Percentiles rank a stretch among this genome's conserved stretches.
These are phyloP conservation scores for Atractosteus spatula DNA, from an alignment of 2,113 vertebrate species.

Conservation along the genomic window DNA sequence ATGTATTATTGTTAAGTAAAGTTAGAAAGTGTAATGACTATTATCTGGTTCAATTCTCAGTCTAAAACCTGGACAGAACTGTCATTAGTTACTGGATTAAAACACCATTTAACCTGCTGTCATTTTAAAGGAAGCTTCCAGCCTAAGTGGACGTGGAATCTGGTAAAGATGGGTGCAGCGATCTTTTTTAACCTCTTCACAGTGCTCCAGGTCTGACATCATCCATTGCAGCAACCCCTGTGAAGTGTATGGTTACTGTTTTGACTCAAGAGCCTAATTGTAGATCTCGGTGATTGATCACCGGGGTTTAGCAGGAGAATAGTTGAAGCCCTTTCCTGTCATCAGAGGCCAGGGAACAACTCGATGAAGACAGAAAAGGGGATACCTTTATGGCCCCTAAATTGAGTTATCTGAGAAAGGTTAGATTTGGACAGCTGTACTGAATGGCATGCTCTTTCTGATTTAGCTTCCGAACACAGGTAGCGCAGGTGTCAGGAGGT, in stretches of 20 bases:
- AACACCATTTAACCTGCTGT: too few species aligned
- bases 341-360: slow-evolving; percentile 42
- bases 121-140: too few species aligned
- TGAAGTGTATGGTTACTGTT: slow-evolving; percentile 68
- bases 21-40: too few species aligned
- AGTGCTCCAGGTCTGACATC: slow-evolving; percentile 62
- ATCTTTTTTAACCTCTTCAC: too few species aligned
- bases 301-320: slow-evolving; percentile 47
- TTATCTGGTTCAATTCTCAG: too few species aligned
- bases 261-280: slow-evolving; percentile 73
- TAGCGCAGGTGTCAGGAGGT: slow-evolving; percentile 59
- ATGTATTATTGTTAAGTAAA: too few species aligned
- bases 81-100: too few species aligned
- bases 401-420: slow-evolving; percentile 38
- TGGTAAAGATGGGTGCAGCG: too few species aligned
- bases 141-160: too few species aligned
- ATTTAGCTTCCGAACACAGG: slow-evolving; percentile 34
- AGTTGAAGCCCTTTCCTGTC: slow-evolving; percentile 48
- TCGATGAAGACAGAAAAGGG: slow-evolving; percentile 32
- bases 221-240: slow-evolving; percentile 41
- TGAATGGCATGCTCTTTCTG: slow-evolving; percentile 49
- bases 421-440: slow-evolving; percentile 64
- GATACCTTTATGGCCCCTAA: slow-evolving; percentile 55
- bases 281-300: slow-evolving; percentile 76
- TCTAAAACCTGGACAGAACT: too few species aligned